Evolutionary conservation across 2,113 vertebrate genomes (phyloP).

Genomic region (Cnemophilus loriae): DNA sequence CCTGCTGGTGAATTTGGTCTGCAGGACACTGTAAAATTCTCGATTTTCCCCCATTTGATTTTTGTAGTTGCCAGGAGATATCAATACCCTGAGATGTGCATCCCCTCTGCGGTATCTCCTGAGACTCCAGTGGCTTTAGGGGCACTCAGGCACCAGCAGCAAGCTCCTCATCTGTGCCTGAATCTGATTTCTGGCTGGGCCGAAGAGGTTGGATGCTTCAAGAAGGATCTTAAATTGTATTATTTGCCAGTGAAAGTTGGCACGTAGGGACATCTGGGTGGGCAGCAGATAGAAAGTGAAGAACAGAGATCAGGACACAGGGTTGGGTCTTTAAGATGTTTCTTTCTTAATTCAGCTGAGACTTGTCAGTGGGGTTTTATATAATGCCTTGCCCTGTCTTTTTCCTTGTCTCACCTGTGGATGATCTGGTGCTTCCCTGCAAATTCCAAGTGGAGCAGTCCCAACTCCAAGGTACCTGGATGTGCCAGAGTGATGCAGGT

Average conservation of each 20-base stretch:
- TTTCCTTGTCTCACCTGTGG: background rate
- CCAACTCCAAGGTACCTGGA: background rate
- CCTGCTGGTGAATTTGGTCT: background rate
- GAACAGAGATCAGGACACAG: fast-evolving
- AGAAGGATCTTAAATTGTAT: background rate
- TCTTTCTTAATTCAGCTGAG: background rate
- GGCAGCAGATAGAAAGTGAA: background rate
- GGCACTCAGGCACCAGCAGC: background rate
- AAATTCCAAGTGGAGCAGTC: background rate
- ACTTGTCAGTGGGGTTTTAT: background rate
- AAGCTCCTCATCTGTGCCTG: no score
- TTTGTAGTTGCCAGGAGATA: background rate
- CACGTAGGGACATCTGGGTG: background rate
- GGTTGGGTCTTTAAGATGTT: background rate
- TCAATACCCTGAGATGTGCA: background rate
- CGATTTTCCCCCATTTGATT: background rate
- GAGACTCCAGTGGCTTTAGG: background rate
- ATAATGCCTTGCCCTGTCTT: background rate
- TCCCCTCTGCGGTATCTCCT: background rate
- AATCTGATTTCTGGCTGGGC: background rate
- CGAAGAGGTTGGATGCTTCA: background rate
- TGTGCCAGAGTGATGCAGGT: background rate
- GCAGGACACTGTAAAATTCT: background rate
- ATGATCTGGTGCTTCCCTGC: background rate
- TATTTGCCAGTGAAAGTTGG: background rate